Evolutionary conservation across 2,113 vertebrate species (phyloP).

Genomic region (Glareola pratincola): DNA sequence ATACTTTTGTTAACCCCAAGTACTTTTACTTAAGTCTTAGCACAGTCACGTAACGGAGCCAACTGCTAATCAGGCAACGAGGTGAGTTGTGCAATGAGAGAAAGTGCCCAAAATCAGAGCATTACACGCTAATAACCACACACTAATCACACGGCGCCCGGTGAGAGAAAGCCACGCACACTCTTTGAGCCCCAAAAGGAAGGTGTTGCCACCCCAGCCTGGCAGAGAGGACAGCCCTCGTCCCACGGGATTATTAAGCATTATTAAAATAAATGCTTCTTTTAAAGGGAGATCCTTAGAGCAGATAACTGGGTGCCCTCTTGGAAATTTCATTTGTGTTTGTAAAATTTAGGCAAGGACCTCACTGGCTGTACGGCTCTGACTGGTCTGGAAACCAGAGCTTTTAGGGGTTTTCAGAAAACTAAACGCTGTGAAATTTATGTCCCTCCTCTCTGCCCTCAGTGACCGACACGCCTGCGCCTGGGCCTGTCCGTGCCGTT

Average conservation of each 20-base stretch:
- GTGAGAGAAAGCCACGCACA: neutral
- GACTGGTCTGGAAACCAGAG: neutral
- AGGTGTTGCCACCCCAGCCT: fast-evolving
- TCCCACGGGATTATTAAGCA: neutral
- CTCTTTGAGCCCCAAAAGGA: fast-evolving
- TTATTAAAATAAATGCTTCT: neutral
- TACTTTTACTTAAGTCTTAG: neutral
- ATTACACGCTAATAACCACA: no score
- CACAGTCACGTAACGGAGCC: fast-evolving
- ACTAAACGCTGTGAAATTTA: neutral
- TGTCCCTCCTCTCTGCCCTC: neutral
- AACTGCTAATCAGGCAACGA: neutral
- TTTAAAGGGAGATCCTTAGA: neutral
- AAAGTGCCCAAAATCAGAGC: neutral
- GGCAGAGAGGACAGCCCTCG: neutral
- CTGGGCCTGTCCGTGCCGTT: fast-evolving
- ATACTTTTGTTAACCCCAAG: neutral
- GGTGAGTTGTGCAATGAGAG: neutral
- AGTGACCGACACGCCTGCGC: neutral
- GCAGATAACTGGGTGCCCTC: neutral
- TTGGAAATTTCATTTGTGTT: neutral
- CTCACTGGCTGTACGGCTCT: neutral
- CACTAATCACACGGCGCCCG: neutral
- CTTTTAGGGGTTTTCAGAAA: neutral
- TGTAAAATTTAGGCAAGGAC: neutral